Base-by-base conservation (phyloP, 2,888 invertebrate genomes). In the Troides aeacus region DNA sequence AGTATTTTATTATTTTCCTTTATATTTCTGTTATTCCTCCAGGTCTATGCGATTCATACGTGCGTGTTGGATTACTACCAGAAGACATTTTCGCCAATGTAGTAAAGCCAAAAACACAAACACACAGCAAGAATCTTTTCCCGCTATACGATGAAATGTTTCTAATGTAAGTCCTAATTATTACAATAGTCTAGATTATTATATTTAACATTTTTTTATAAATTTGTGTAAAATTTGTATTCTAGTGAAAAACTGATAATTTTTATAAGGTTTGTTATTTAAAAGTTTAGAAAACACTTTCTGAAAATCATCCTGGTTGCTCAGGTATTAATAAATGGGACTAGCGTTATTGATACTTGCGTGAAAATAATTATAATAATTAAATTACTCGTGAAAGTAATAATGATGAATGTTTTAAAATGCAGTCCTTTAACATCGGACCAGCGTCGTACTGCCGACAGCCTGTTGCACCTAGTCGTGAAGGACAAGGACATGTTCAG, bases 401-500 rank as follows among this genome's bases (percentile, higher is more conserved):
- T 50, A 2, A 12, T 23, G 1, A 21, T 57, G 6, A 23, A 5
- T 18, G n/a, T 12, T 23, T n/a, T 23, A 18, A 56, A 56, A 57
- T n/a, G 5, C 80, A 97, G 97, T 79, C 93, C 94, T 62, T 87
- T 98, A 58, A 94, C 94, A 5, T 85, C 94, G n/a, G 96, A 96
- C 68, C 97, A 97, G 84, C 95, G 95, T 67, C 90, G 90, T 56
- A 79, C 93, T 10, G 81, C 94, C 56, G 95, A 97, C 76, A 97
- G 95, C 0, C 89, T 98, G 74, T 86, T 99, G 69, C 94, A 97
- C 74, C 97, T 99, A 81, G 96, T 97, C 74, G 94, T 99, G 18
- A 99, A 99, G 93, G 99, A 99, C 89, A 98, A 98, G 86, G 99
- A 99, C 88, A 95, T 98, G 87, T 95, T 99, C 86, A 96, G 97